A percentile compares a stretch with the other conserved stretches of the same genome.
Evolutionary conservation across 2,888 invertebrate genomes (phyloP).

Genomic region (Carabus problematicus): DNA sequence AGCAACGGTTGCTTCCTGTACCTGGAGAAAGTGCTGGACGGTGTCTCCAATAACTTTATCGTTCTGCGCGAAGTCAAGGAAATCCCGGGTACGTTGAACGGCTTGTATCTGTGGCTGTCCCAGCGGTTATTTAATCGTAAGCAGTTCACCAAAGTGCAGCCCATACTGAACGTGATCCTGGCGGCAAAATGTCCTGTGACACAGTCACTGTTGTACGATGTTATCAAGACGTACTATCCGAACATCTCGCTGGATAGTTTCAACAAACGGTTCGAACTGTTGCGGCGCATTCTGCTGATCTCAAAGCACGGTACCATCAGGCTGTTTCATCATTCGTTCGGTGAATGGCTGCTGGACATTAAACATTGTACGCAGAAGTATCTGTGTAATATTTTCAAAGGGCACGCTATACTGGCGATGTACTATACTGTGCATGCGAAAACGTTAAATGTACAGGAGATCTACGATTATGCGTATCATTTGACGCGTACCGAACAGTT

Average conservation of each 20-base stretch:
- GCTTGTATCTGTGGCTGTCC: conserved; percentile 93
- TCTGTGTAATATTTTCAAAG: conserved; percentile 84
- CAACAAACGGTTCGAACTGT: conserved; percentile 75
- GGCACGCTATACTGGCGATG: conserved; percentile 88
- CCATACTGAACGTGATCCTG: conserved; percentile 84
- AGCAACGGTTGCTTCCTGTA: conserved; percentile 93
- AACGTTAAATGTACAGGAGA: conserved; percentile 74
- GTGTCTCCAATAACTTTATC: conserved; percentile 92
- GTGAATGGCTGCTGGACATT: conserved; percentile 95
- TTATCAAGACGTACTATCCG: conserved; percentile 81
- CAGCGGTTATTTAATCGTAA: conserved; percentile 90
- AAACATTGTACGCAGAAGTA: conserved; percentile 97
- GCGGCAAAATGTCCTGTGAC: conserved; percentile 87
- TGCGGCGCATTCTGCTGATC: conserved; percentile 69
- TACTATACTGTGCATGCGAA: conserved; percentile 77
- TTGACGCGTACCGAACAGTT: conserved; percentile 73
- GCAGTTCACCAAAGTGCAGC: conserved; percentile 85
- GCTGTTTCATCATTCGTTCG: conserved; percentile 93
- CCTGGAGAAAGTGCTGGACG: conserved; percentile 86
- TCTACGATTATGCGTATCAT: conserved; percentile 76
- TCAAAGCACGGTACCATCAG: conserved; percentile 68
- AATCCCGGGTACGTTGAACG: conserved; percentile 94
- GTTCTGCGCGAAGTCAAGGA: conserved; percentile 89
- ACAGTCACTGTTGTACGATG: conserved; percentile 80
- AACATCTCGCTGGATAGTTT: conserved; percentile 82